phyloP scores from a whole-genome alignment of 2,888 invertebrate genomes.

The Idaea dimidiata region DNA sequence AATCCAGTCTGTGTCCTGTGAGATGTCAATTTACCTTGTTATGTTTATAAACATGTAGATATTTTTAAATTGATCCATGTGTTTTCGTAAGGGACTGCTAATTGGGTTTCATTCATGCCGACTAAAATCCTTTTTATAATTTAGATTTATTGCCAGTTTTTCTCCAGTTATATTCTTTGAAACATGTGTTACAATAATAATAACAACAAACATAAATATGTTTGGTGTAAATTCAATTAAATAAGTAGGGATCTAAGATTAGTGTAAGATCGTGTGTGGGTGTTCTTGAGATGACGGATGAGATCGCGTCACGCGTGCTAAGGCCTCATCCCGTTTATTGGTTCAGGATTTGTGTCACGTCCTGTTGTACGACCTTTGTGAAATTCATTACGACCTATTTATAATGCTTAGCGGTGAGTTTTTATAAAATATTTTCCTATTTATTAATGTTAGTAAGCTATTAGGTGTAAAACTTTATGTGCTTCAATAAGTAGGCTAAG shows the following conservation, averaged over 20 bases:
- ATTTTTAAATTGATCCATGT: conserved; percentile 23
- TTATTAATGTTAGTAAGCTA: conserved; percentile 38
- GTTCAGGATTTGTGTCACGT: conserved; percentile 62
- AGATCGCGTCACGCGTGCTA: conserved; percentile 38
- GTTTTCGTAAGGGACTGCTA: conserved; percentile 16
- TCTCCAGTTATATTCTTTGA: background rate
- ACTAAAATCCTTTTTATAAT: conserved; percentile 2
- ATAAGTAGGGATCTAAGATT: conserved; percentile 21
- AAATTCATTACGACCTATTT: conserved; percentile 57
- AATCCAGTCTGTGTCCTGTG: conserved; percentile 55
- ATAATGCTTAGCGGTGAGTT: conserved; percentile 39
- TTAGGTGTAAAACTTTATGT: conserved; percentile 21
- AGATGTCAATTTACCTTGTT: conserved; percentile 47
- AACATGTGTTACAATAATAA: background rate
- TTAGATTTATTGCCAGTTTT: conserved; percentile 4
- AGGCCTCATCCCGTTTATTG: conserved; percentile 50
- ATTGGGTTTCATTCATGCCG: conserved; percentile 10
- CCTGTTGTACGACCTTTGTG: conserved; percentile 42
- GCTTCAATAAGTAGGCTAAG: background rate
- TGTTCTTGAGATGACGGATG: conserved; percentile 47
- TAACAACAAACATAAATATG: background rate
- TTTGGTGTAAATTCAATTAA: background rate
- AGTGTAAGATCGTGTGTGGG: conserved; percentile 30
- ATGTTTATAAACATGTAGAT: conserved; percentile 60
- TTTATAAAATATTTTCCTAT: conserved; percentile 40